These are phyloP conservation scores for Nephrotoma guestfalica DNA, from an alignment of 2,888 invertebrate genomes.

Conservation along the genomic window DNA sequence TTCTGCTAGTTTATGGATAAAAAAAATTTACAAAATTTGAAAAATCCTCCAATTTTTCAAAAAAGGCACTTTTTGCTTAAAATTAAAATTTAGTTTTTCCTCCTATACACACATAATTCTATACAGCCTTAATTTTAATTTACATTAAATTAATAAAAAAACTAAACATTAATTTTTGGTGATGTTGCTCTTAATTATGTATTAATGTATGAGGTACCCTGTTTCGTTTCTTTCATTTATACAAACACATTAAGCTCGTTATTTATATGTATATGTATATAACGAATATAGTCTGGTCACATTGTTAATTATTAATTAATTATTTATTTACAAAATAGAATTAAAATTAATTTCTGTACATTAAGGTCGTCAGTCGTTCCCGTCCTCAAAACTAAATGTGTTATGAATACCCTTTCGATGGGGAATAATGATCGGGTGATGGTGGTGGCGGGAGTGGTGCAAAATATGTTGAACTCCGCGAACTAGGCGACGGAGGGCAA, in stretches of 20 bases:
- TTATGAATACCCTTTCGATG: conserved; percentile 32
- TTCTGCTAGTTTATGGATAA: not conserved
- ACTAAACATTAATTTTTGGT: not conserved
- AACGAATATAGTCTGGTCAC: not conserved
- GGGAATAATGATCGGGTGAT: conserved; percentile 52
- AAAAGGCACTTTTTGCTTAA: not conserved
- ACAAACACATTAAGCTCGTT: not conserved
- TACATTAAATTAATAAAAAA: not conserved
- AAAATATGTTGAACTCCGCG: conserved; percentile 62
- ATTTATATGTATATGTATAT: not conserved
- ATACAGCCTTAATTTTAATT: not conserved
- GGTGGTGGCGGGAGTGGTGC: conserved; percentile 75
- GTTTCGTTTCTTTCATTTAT: not conserved
- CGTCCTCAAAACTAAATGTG: conserved; percentile 7
- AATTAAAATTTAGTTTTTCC: not conserved
- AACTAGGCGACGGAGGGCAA: conserved; percentile 52
- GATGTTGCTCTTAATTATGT: not conserved
- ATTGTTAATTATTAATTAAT: not conserved
- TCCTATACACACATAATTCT: not conserved
- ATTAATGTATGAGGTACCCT: not conserved
- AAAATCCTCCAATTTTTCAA: not conserved
- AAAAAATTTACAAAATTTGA: not conserved
- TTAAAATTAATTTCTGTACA: not conserved
- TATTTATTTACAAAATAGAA: not conserved
- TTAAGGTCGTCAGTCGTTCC: not conserved